A percentile compares a stretch with the other conserved stretches of the same genome.
These are phyloP conservation scores for Zosterops japonicus DNA, from an alignment of 2,113 vertebrate species.

Conservation along the genomic window DNA sequence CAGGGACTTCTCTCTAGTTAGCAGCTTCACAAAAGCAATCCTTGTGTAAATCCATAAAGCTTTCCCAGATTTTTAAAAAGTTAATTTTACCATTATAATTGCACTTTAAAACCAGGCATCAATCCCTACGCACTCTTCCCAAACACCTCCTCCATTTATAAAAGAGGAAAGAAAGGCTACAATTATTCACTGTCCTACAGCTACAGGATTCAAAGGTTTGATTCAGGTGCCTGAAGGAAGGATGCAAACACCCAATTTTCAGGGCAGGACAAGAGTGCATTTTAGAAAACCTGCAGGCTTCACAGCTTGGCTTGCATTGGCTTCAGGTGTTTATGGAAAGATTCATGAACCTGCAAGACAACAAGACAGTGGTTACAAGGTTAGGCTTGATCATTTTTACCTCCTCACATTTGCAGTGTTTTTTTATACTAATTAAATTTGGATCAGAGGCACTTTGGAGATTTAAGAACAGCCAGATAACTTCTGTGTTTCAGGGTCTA, in stretches of 20 bases:
- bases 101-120: constrained; percentile 66
- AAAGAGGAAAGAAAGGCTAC: constrained; percentile 48
- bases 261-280: neutral
- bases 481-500: neutral
- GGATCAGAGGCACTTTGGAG: neutral
- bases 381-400: neutral
- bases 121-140: neutral
- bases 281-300: constrained; percentile 28
- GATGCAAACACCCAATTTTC: neutral
- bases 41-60: constrained; percentile 50
- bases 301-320: constrained; percentile 91
- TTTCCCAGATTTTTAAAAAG: constrained; percentile 55
- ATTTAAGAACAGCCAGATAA: neutral
- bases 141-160: constrained; percentile 1
- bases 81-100: constrained; percentile 67
- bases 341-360: constrained; percentile 86
- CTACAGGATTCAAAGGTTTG: constrained; percentile 37
- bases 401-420: neutral
- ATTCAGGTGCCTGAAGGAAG: constrained; percentile 2
- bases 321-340: constrained; percentile 92
- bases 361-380: neutral
- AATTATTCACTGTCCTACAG: constrained; percentile 58
- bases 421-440: neutral
- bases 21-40: constrained; percentile 48
- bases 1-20: constrained; percentile 21